phyloP scores from a whole-genome alignment of 1,140 invertebrate species.

The Listronotus oregonensis region DNA sequence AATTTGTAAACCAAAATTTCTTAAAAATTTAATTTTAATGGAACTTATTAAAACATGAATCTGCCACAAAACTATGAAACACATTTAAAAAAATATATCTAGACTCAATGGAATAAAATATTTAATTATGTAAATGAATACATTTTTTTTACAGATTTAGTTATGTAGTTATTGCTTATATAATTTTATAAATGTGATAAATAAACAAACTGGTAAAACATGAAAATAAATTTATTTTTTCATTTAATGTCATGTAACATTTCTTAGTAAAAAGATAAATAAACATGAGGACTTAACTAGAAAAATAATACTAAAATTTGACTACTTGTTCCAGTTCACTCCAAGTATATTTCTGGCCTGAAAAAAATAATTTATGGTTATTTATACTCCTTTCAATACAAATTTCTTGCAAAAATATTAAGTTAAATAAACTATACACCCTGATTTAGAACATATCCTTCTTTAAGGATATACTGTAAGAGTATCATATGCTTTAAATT shows the following conservation, averaged over 20 bases:
- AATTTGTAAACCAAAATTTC: too few relatives aligned
- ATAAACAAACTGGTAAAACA: slow-evolving; percentile 5
- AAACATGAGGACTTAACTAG: background rate
- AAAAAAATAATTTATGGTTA: slow-evolving; percentile 37
- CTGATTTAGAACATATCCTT: too few relatives aligned
- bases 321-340: slow-evolving; percentile 52
- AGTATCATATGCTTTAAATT: too few relatives aligned
- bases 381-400: background rate
- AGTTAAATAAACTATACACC: background rate
- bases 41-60: too few relatives aligned
- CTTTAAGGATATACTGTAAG: too few relatives aligned
- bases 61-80: too few relatives aligned
- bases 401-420: background rate
- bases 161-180: background rate
- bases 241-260: background rate
- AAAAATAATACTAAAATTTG: slow-evolving; percentile 1
- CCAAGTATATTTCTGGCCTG: slow-evolving; percentile 55
- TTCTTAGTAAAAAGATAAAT: background rate
- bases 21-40: too few relatives aligned
- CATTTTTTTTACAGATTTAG: too few relatives aligned
- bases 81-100: too few relatives aligned
- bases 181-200: background rate
- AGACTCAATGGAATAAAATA: too few relatives aligned
- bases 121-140: too few relatives aligned
- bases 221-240: slow-evolving; percentile 15